Base-by-base conservation (phyloP, 2,113 vertebrate genomes). In the Sphyrna mokarran region DNA sequence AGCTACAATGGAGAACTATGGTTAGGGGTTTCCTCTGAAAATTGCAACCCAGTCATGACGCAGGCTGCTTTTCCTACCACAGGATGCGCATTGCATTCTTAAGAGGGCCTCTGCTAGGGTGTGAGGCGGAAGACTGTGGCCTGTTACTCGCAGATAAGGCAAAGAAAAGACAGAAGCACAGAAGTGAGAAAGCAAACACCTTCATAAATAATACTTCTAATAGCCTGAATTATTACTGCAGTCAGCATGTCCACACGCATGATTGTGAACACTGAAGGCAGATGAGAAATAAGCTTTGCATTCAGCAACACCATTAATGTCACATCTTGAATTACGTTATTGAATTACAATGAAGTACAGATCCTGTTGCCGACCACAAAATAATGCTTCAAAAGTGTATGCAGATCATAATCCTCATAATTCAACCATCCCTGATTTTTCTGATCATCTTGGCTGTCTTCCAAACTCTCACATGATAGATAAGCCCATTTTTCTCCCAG, bases 1-100 rank as follows among this genome's bases (percentile, higher is more conserved):
- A 70, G 93, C 93, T 94, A 69, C 68, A 48, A 43, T 72, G 94
- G 23, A 72, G 69, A 72, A 95, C 18, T 95, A 95, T 95, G 94
- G 94, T 95, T 33, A 95, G 37, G 93, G 61, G 94, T 29, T 95
- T 76, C 66, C 94, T 95, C 94, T 29, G 11, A 72, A 95, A 95
- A 70, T 66, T 72, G 94, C 94, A 95, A 95, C 94, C 23, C 94
- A 95, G 68, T 95, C 94, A 95, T 95, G 69, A 95, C 69, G 43
- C 69, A 76, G 94, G 22, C 23, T 95, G 94, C 54, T 95, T 95
- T 54, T 95, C 94, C 94, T 95, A 72, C 94, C 94, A 95, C 94
- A 72, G 94, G 94, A 95, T 72, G 69, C 72, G 94, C 43, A 29
- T 54, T 95, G 94, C 69, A 72, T 54, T 95, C n/a, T 54, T n/a